Evolutionary conservation across 2,797 vertebrate genomes (phyloP).

Genomic region (Enteromius argenteus): DNA sequence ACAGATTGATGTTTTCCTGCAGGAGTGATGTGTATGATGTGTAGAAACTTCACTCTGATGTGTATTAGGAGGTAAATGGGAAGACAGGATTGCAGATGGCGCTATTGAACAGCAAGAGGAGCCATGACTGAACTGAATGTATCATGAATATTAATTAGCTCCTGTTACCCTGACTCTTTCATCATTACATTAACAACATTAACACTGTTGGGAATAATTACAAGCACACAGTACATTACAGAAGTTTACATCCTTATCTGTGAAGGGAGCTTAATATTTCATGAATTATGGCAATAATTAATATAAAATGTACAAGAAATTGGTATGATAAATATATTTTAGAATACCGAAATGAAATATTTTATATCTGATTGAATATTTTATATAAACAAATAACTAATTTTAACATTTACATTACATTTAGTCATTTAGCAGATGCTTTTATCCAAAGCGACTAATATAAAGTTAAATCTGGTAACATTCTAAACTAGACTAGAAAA

Average conservation of each 20-base stretch:
- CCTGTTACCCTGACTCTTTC: neutral
- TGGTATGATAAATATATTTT: neutral
- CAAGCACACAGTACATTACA: neutral
- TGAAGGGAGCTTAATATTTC: neutral
- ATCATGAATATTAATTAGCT: constrained; percentile 13
- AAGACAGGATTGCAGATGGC: constrained; percentile 53
- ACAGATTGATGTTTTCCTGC: constrained; percentile 21
- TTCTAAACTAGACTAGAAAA: neutral
- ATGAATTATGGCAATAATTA: neutral
- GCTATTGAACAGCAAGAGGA: constrained; percentile 57
- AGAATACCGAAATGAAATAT: neutral
- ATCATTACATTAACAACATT: neutral
- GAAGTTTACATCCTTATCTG: neutral
- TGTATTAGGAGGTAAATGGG: neutral
- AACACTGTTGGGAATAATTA: neutral
- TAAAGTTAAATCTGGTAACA: neutral
- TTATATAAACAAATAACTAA: neutral
- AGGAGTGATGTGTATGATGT: neutral
- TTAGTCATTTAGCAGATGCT: too few relatives aligned
- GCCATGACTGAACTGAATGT: neutral
- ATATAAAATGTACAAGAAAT: neutral
- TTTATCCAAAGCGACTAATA: neutral
- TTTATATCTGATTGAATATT: neutral
- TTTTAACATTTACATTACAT: neutral
- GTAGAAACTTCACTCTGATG: neutral